Evolutionary conservation across 37 sponge, comb jelly and placozoan genomes (phyloP).

Genomic region (Ephydatia muelleri): DNA sequence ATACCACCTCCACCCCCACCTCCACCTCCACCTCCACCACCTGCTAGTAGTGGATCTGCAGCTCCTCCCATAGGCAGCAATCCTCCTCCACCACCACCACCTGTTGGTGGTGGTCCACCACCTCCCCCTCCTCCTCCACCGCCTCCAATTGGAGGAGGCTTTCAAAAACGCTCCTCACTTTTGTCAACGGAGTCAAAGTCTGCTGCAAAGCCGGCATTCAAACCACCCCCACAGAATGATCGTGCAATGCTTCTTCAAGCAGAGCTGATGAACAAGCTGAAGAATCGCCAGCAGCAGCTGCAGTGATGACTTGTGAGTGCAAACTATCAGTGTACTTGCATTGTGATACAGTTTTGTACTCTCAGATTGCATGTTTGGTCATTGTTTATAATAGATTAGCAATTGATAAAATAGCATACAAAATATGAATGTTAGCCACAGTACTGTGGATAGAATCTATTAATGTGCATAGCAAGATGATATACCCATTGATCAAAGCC

Average conservation of each 20-base stretch:
- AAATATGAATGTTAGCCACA: no score
- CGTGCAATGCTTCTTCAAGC: conserved; percentile 26
- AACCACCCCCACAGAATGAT: conserved; percentile 11
- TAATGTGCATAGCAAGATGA: no score
- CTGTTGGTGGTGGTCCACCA: not conserved
- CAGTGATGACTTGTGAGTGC: not conserved
- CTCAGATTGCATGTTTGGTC: no score
- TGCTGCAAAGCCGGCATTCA: not conserved
- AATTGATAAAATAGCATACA: no score
- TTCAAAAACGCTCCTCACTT: conserved; percentile 55
- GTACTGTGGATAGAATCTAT: no score
- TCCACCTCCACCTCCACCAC: not conserved
- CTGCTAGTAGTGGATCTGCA: not conserved
- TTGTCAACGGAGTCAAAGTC: conserved; percentile 33
- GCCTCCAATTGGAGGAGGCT: conserved; percentile 30
- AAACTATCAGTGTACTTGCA: not conserved
- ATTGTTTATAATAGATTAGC: no score
- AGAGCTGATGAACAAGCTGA: conserved; percentile 39
- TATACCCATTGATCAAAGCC: no score
- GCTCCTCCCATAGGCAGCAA: not conserved
- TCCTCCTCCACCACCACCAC: conserved; percentile 29
- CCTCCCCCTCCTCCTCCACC: conserved; percentile 39
- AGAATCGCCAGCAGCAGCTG: conserved; percentile 2
- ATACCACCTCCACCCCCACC: conserved; percentile 18
- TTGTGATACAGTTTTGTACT: not conserved